Percentiles rank a stretch among this genome's conserved stretches.
Conservation (phyloP, 2,888 invertebrate species). For the Caenorhabditis sp. region DNA sequence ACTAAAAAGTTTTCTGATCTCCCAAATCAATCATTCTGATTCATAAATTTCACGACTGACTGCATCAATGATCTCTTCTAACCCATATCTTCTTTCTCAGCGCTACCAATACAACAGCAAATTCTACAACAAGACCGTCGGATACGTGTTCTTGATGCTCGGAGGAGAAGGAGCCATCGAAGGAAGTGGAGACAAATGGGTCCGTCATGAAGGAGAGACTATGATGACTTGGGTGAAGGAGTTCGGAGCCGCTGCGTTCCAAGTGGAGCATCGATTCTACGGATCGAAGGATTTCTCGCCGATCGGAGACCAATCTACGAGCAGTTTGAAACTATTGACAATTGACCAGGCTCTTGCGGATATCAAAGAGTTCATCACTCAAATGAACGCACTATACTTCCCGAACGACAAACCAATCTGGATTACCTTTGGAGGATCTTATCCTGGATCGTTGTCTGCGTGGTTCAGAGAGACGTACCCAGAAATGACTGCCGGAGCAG, state of each 20-base stretch:
- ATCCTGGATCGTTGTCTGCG: constrained; percentile 69
- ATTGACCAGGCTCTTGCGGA: constrained; percentile 71
- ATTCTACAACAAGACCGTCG: constrained; percentile 66
- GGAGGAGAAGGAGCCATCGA: constrained; percentile 69
- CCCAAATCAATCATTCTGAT: not conserved
- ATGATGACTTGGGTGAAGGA: constrained; percentile 73
- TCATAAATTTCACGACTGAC: not conserved
- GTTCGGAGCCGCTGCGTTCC: constrained; percentile 69
- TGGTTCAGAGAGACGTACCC: constrained; percentile 73
- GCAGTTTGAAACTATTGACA: constrained; percentile 59
- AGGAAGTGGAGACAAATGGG: constrained; percentile 70
- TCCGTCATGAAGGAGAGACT: constrained; percentile 65
- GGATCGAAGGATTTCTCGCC: constrained; percentile 67
- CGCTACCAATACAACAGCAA: constrained; percentile 72
- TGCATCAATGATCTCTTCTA: not conserved
- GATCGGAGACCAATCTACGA: constrained; percentile 59
- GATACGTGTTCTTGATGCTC: constrained; percentile 70
- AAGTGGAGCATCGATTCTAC: constrained; percentile 73
- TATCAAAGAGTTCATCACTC: constrained; percentile 67
- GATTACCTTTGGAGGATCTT: constrained; percentile 74
- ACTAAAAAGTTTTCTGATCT: not conserved
- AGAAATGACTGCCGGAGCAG: constrained; percentile 71
- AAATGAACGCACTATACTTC: constrained; percentile 71
- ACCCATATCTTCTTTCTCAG: constrained; percentile 27
- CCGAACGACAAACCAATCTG: constrained; percentile 63